Base-by-base conservation (phyloP, 2,888 invertebrate genomes). In the Caenorhabditis panamensis region DNA sequence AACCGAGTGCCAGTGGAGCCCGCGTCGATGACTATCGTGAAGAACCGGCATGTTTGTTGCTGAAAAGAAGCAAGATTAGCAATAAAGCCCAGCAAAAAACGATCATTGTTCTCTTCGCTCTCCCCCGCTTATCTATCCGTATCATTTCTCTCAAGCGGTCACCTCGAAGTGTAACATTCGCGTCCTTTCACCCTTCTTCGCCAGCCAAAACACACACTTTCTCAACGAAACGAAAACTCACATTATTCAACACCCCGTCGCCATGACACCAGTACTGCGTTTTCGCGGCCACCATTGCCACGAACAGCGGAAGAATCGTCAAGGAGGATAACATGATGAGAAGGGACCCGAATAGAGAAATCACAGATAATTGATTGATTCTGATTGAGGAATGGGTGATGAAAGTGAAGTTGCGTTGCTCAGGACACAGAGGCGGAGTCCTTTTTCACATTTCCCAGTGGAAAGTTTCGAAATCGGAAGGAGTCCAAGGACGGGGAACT, bases 1-100 rank as follows among this genome's bases (percentile, higher is more conserved):
- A 90, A 82, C 16, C 91, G 82, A 4, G 90, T 91, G 6, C 91
- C 91, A 22, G 90, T 91, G 2, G 89, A 89, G 1, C 91, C 91
- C n/a, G 89, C 91, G 73, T 91, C 91, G 56, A 91, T 89, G 26
- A 91, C 88, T 28, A 88, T 84, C 47, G 90, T 89, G 79, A 86
- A 91, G 79, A 90, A 91, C 1, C 86, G 84, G 44, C 89, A 88
- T 28, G 83, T 66, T 41, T 67, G 56, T 51, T 80, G 67, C 85
- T 85, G 61, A 37, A 83, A 76, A 49, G 13, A 41, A 41, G 41
- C 2, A 3, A 9, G 3, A 9, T 41, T 41, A 16, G 36, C 36
- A 36, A 8, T 36, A 8, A 11, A 36, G 6, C 5, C 36, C 6
- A 36, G 36, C 5, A 31, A 31, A 31, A 31, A 31, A 31, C 31